Percentiles rank a stretch among this genome's conserved stretches.
phyloP scores from a whole-genome alignment of 2,888 invertebrate species.

The Norana najaformis region DNA sequence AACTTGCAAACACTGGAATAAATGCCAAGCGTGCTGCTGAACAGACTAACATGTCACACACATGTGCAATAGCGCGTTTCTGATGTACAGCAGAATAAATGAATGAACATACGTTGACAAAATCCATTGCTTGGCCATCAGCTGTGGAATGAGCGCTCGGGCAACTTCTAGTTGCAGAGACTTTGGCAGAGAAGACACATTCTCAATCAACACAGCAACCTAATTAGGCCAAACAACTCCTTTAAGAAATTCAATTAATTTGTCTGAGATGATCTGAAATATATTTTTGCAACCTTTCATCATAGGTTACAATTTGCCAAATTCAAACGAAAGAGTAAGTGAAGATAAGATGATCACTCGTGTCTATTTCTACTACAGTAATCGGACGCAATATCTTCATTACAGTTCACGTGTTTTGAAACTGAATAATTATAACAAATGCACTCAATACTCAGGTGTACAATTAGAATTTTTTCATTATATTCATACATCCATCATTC shows the following conservation, averaged over 20 bases:
- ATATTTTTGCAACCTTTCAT: too few species aligned
- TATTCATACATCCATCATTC: too few species aligned
- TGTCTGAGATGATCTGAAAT: background rate
- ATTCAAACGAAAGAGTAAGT: background rate
- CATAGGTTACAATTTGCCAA: background rate
- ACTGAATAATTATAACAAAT: too few species aligned
- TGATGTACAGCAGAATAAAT: too few species aligned
- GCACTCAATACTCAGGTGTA: too few species aligned
- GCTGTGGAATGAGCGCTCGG: background rate
- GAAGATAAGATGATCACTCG: background rate
- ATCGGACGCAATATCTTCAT: background rate
- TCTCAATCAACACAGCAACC: background rate
- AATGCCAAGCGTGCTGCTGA: too few species aligned
- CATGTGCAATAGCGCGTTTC: too few species aligned
- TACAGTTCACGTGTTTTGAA: background rate
- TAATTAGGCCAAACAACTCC: background rate
- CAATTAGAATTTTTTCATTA: too few species aligned
- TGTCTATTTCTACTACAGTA: background rate
- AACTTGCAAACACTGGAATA: too few species aligned
- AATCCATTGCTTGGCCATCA: background rate
- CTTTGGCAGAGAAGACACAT: background rate
- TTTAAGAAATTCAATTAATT: background rate
- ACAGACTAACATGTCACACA: too few species aligned
- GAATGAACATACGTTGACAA: background rate
- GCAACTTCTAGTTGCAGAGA: background rate